Base-by-base conservation (phyloP, 30 jellyfish, hydroid and myxozoan species). In the Hydractinia echinata region DNA sequence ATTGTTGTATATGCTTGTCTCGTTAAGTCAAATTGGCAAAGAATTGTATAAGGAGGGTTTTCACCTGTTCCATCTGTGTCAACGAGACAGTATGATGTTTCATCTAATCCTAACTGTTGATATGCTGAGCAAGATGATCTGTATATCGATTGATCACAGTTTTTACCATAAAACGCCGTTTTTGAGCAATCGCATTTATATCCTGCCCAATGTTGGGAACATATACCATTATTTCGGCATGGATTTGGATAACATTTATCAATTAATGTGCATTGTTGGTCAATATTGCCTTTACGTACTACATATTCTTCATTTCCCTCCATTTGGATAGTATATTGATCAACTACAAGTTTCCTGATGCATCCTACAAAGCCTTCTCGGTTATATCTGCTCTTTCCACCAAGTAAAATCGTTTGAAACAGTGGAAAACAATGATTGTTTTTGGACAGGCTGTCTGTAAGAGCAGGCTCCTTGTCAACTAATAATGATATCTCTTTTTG, bases 231-330 rank as follows among this genome's bases (percentile, higher is more conserved):
- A 55, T 90, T 90, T 9, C 84, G 85, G 52, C 97, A 90, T 5
- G 97, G 97, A 39, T 84, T 67, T 8, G 97, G 97, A 79, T 82
- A 90, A 51, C 97, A 90, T 62, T 82, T 77, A 85, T 90, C 95
- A 13, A 66, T 76, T 9, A 90, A 54, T 14, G 78, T 66, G 82
- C 97, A 90, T 11, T 87, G 88, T 5, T 21, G 79, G 49, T 18
- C 64, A 15, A 77, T 61, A 1, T 84, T 16, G 3, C 86, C 93
- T n/a, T 53, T 61, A 18, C 39, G 20, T 44, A 82, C 13, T 11
- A 81, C 68, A 48, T 54, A 84, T 61, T 80, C 85, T 14, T 74
- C 74, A 64, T 67, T 73, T 50, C 81, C 76, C 19, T 61, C 81
- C 15, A 84, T 80, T 52, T 76, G 68, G 15, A 90, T 61, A 19